A percentile compares a stretch with the other conserved stretches of the same genome.
Evolutionary conservation across 2,888 invertebrate species (phyloP).

Genomic region (Dynastes maya): DNA sequence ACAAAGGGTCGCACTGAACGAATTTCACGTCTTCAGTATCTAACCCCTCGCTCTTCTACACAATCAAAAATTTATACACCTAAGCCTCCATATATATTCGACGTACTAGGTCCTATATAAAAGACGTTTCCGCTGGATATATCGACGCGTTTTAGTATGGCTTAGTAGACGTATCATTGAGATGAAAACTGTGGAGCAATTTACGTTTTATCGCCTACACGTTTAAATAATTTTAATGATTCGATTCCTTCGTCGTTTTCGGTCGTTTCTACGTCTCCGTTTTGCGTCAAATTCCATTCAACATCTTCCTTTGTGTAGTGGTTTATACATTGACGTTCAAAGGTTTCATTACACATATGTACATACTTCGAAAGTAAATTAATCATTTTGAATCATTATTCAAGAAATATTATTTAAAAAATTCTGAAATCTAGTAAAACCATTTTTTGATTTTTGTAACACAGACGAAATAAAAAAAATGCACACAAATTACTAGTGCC

Average conservation of each 20-base stretch:
- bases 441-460: too few relatives aligned
- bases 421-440: too few relatives aligned
- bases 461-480: too few relatives aligned
- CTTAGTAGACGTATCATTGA: neutral
- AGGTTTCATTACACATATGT: too few relatives aligned
- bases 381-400: too few relatives aligned
- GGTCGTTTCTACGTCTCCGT: neutral
- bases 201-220: constrained; percentile 37
- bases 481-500: too few relatives aligned
- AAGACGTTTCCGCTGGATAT: too few relatives aligned
- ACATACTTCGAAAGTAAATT: too few relatives aligned
- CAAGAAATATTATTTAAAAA: too few relatives aligned
- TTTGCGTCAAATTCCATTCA: neutral
- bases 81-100: too few relatives aligned
- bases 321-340: neutral
- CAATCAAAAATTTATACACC: constrained; percentile 13
- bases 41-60: neutral
- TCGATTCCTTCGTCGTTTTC: constrained; percentile 4
- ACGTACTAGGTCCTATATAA: too few relatives aligned
- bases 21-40: neutral
- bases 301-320: neutral
- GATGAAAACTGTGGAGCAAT: constrained; percentile 19
- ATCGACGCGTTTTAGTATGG: too few relatives aligned
- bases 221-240: constrained; percentile 43
- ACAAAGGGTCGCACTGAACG: constrained; percentile 1